Evolutionary conservation across 1,140 invertebrate genomes (phyloP), one percentile per base, ranked within the genome.

Genomic region (Ceratosolen solmsi): DNA sequence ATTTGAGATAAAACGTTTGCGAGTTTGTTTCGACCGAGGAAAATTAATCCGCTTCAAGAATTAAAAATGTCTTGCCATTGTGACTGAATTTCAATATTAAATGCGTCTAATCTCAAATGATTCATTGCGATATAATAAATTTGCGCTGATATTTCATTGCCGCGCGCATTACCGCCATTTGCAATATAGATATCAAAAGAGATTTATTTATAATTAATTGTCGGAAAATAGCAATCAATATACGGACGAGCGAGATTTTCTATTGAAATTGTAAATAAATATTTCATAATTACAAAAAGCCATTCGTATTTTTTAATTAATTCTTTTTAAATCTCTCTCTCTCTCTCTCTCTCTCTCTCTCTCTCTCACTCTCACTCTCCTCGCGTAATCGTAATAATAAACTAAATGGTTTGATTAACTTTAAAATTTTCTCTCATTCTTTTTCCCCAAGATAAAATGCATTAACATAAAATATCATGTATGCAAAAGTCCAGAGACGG

Each of bases 41-140:
- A 49, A 75, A 58, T 75, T 60, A 75, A 63, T 76, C 58, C 13
- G 56, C 56, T 46, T 46, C 8, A 38, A 38, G 22, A n/a, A 63
- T 76, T 76, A 41, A 76, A 76, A 76, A 63, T 76, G 20, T 56
- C 72, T 56, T 74, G n/a, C n/a, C n/a, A n/a, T n/a, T 58, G 33
- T 58, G n/a, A 20, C 15, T 27, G 30, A 30, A 60, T 73, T 74
- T 46, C 63, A 30, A 22, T 73, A 70, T 80, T 65, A 25, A 75
- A 74, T 72, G 70, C 56, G 7, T 0, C 41, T 73, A 33, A 54
- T 73, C 25, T 54, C 46, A 54, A 17, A 46, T 73, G 25, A 54
- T 41, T 54, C 82, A 82, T 72, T 49, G 74, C 56, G 78, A 77
- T 82, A 68, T 76, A n/a, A n/a, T n/a, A 77, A 76, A 63, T 63